Evolutionary conservation across 2,113 vertebrate genomes (phyloP).

Genomic region (Peromyscus maniculatus): DNA sequence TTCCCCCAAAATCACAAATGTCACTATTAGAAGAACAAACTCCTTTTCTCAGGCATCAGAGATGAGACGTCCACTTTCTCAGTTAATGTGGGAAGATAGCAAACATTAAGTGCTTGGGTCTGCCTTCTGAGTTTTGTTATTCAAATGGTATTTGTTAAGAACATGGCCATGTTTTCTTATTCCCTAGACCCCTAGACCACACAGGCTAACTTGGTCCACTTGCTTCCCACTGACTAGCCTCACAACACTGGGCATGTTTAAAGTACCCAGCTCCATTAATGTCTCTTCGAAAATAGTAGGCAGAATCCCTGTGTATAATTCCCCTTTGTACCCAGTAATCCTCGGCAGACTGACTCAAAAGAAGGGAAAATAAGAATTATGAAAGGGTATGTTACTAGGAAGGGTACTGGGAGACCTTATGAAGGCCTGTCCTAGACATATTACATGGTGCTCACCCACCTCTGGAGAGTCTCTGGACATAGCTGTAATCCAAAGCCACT

Average conservation of each 20-base stretch:
- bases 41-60: not conserved
- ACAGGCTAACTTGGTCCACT: not conserved
- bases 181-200: conserved; percentile 45
- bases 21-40: not conserved
- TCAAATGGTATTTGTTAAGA: not conserved
- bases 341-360: not conserved
- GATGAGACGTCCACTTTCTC: not conserved
- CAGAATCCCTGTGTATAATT: not conserved
- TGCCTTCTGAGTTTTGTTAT: conserved; percentile 33
- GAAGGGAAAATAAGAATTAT: not conserved
- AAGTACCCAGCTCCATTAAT: not conserved
- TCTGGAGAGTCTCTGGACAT: not conserved
- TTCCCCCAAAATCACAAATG: conserved; percentile 17
- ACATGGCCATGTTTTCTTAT: not conserved
- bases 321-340: not conserved
- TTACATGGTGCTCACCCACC: not conserved
- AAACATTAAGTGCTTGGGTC: not conserved
- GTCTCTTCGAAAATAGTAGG: not conserved
- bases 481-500: not conserved
- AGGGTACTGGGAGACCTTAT: not conserved
- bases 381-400: not conserved
- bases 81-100: not conserved
- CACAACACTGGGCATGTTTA: not conserved
- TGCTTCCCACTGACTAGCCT: not conserved
- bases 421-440: not conserved